phyloP scores from a whole-genome alignment of 2,888 invertebrate genomes.

The Cerceris ruficornis region DNA sequence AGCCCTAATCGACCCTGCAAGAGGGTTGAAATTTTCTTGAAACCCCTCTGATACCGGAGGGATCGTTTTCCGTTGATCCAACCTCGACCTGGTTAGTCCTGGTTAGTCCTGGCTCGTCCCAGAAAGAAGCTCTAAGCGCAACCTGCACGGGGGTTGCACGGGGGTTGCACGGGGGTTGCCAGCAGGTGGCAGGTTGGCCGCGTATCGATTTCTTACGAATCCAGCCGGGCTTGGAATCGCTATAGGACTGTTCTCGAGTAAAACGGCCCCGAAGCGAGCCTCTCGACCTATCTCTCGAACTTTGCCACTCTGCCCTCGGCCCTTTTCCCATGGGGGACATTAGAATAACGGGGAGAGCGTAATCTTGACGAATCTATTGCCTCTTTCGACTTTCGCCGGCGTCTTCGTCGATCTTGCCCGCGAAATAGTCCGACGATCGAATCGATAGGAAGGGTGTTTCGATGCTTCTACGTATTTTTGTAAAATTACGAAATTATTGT shows the following conservation, averaged over 20 bases:
- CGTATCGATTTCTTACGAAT: slow-evolving; percentile 80
- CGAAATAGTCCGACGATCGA: no score
- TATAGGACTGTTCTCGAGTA: slow-evolving; percentile 61
- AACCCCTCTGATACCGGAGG: no score
- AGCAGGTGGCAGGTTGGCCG: slow-evolving; percentile 79
- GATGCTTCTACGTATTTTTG: no score
- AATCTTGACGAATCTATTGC: slow-evolving; percentile 18
- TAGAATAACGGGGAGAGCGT: slow-evolving; percentile 12
- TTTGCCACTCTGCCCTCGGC: neutral
- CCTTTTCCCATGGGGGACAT: slow-evolving; percentile 22
- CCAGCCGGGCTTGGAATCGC: slow-evolving; percentile 75
- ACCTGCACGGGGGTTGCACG: slow-evolving; percentile 65
- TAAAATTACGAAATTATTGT: no score
- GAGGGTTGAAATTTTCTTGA: no score
- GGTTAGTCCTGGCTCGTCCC: slow-evolving; percentile 22
- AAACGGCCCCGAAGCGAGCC: slow-evolving; percentile 50
- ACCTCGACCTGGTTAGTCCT: neutral
- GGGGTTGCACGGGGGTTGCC: slow-evolving; percentile 69
- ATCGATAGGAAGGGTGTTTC: no score
- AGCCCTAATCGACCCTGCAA: no score
- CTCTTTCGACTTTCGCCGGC: neutral
- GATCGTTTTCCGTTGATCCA: no score
- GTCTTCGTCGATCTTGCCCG: neutral
- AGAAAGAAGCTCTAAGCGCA: slow-evolving; percentile 56
- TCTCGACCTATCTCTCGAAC: slow-evolving; percentile 43